A percentile compares a stretch with the other conserved stretches of the same genome.
Evolutionary conservation across 2,888 invertebrate species (phyloP).

Genomic region (Mellilla xanthometata): DNA sequence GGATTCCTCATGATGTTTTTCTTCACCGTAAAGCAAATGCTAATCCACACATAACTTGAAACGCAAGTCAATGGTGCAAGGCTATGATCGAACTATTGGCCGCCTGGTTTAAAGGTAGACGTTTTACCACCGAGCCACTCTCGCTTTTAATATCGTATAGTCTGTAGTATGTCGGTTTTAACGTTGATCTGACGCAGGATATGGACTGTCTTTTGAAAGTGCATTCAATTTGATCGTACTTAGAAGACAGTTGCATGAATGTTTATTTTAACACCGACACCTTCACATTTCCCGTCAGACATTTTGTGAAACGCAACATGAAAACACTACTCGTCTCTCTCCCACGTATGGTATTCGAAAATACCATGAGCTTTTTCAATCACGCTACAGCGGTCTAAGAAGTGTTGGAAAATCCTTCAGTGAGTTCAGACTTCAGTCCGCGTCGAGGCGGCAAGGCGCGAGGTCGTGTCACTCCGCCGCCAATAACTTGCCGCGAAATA

Average conservation of each 20-base stretch:
- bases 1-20: too few species aligned
- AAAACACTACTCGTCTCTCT: slow-evolving; percentile 46
- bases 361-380: slow-evolving; percentile 54
- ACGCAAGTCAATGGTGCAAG: too few species aligned
- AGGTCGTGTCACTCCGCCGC: slow-evolving; percentile 54
- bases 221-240: slow-evolving; percentile 13
- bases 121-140: too few species aligned
- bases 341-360: slow-evolving; percentile 45
- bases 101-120: too few species aligned
- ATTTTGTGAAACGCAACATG: slow-evolving; percentile 32
- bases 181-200: slow-evolving; percentile 5
- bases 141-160: too few species aligned
- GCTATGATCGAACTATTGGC: too few species aligned
- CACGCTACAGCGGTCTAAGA: slow-evolving; percentile 46
- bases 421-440: slow-evolving; percentile 63
- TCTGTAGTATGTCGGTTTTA: too few species aligned
- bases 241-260: slow-evolving; percentile 51
- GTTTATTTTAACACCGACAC: slow-evolving; percentile 74
- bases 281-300: slow-evolving; percentile 56
- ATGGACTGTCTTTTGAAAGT: slow-evolving; percentile 5
- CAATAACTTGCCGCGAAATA: slow-evolving; percentile 49
- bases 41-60: too few species aligned
- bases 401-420: slow-evolving; percentile 48
- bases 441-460: slow-evolving; percentile 67
- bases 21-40: too few species aligned